Conservation (phyloP, 2,113 vertebrate genomes). For the Saccopteryx leptura region DNA sequence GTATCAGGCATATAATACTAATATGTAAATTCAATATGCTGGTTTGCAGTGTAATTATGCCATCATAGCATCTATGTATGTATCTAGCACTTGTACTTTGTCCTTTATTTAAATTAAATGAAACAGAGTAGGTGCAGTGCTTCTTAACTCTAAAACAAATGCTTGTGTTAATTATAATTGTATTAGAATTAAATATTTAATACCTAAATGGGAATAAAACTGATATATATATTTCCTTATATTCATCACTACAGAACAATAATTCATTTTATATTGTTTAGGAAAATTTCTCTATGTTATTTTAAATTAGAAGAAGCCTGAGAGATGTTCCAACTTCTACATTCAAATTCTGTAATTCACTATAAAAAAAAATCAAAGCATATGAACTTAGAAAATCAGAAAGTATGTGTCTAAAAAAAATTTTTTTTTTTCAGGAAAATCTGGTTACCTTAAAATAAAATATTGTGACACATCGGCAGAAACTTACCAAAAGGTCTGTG, state of each 20-base stretch:
- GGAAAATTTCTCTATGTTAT: background rate
- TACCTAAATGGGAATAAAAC: background rate
- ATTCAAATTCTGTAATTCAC: background rate
- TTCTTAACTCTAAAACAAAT: constrained; percentile 50
- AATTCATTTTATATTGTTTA: constrained; percentile 42
- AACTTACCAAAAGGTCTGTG: background rate
- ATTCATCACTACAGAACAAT: background rate
- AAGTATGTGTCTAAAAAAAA: constrained; percentile 17
- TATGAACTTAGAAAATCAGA: constrained; percentile 16
- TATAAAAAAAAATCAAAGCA: background rate
- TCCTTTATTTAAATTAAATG: constrained; percentile 39
- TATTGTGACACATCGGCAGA: background rate
- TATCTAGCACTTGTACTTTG: background rate
- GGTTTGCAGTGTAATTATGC: background rate
- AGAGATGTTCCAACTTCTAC: background rate
- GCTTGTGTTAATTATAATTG: background rate
- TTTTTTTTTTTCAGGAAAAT: constrained; percentile 5
- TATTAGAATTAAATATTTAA: constrained; percentile 62
- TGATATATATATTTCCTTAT: constrained; percentile 3
- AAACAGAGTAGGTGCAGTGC: background rate
- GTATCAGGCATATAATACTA: background rate
- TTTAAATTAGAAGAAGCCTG: constrained; percentile 25
- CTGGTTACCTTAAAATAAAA: constrained; percentile 1
- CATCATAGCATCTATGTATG: background rate
- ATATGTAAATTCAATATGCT: constrained; percentile 5